Evolutionary conservation across 2,797 vertebrate genomes (phyloP).

Genomic region (Megalops cyprinoides): DNA sequence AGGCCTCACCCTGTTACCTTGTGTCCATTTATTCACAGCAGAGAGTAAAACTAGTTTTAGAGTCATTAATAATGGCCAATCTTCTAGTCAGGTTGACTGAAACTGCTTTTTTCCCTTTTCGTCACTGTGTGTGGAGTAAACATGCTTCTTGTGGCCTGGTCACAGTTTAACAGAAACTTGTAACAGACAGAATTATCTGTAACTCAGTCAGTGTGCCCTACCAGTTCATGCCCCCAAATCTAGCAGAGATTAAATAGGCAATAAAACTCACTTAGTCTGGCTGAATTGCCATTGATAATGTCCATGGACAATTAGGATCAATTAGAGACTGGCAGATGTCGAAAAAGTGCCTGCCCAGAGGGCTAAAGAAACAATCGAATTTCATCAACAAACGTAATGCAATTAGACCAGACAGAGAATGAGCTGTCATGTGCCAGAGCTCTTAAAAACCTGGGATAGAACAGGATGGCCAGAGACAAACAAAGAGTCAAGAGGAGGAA

Average conservation of each 20-base stretch:
- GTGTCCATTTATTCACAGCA: not conserved
- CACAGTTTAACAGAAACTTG: conserved; percentile 20
- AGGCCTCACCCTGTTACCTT: not conserved
- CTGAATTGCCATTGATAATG: conserved; percentile 77
- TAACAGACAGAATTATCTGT: conserved; percentile 24
- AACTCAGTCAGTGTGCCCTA: conserved; percentile 23
- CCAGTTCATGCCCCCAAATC: conserved; percentile 20
- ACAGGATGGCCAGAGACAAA: conserved; percentile 15
- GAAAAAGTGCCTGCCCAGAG: conserved; percentile 76
- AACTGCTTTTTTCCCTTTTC: not conserved
- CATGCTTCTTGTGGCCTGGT: conserved; percentile 10
- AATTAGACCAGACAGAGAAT: conserved; percentile 78
- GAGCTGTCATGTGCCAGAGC: conserved; percentile 65
- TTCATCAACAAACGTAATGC: conserved; percentile 84
- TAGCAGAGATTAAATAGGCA: conserved; percentile 43
- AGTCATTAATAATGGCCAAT: not conserved
- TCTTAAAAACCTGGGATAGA: conserved; percentile 76
- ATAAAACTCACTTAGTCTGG: conserved; percentile 59
- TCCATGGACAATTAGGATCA: conserved; percentile 84
- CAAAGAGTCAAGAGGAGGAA: not conserved
- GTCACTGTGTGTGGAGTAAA: not conserved
- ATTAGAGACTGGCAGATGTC: conserved; percentile 76
- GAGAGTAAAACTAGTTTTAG: too few species aligned
- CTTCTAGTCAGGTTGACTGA: not conserved
- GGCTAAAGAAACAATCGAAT: conserved; percentile 84